Conservation (phyloP, 2,797 vertebrate species). For the Echeneis naucrates region DNA sequence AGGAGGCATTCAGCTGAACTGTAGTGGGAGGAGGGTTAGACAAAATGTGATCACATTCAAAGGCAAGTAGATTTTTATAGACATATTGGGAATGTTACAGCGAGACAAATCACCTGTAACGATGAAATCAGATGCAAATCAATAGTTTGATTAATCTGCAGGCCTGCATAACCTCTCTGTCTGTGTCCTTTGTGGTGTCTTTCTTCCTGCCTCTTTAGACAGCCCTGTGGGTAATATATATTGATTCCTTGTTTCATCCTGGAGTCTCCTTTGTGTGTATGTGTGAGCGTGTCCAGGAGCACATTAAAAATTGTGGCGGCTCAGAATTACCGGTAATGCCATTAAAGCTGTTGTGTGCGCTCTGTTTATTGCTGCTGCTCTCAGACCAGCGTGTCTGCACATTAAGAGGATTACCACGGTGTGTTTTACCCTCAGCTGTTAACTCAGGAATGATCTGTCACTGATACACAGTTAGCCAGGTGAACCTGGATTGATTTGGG, state of each 20-base stretch:
- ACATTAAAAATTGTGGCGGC: conserved; percentile 71
- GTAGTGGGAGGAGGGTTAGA: conserved; percentile 55
- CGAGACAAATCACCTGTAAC: conserved; percentile 9
- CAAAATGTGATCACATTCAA: conserved; percentile 32
- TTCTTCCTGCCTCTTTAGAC: conserved; percentile 66
- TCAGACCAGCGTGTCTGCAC: conserved; percentile 59
- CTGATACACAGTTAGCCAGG: conserved; percentile 66
- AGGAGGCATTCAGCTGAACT: conserved; percentile 49
- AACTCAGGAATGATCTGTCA: conserved; percentile 75
- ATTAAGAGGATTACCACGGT: conserved; percentile 77
- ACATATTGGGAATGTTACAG: background rate
- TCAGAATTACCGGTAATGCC: conserved; percentile 82
- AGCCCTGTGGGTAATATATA: conserved; percentile 65
- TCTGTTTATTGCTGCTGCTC: conserved; percentile 53
- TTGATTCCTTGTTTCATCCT: conserved; percentile 76
- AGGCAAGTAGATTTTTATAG: conserved; percentile 18
- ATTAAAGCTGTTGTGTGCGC: conserved; percentile 78
- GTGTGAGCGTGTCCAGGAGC: conserved; percentile 60
- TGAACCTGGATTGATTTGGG: conserved; percentile 68
- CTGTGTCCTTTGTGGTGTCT: conserved; percentile 48
- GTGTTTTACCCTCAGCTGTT: conserved; percentile 70
- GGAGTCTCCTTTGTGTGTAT: conserved; percentile 37
- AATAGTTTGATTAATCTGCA: conserved; percentile 49
- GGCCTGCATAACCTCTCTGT: conserved; percentile 28
- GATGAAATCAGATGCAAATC: conserved; percentile 57